Base-by-base conservation (phyloP, 2,797 vertebrate species). In the Hozukius guyotensis region DNA sequence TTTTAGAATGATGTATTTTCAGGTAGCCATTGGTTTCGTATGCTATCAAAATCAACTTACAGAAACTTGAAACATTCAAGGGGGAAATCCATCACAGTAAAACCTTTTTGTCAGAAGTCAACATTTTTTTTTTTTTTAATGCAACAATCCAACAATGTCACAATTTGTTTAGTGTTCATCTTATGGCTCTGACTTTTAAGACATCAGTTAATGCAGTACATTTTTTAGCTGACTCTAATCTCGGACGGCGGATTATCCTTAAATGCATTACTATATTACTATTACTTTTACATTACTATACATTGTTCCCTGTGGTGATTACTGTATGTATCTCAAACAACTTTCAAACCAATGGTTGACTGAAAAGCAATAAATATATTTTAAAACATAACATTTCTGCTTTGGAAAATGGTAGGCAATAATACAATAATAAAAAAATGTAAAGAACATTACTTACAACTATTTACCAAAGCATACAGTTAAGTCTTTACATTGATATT, bases 321-420 rank as follows among this genome's bases (percentile, higher is more conserved):
- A 46, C 34, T 49, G 32, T 6, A 11, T 34, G 24, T 12, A 18
- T 64, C 25, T 20, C 16, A 56, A 64, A 75, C 6, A 18, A 31
- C 24, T 57, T 64, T 64, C 55, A 52, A 67, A 27, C 27, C 52
- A 46, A 29, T 29, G 66, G 31, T 56, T 66, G 14, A 57, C 61
- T 59, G 59, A 2, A 78, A 72, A 55, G 13, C 3, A 10, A 52
- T 2, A 69, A 2, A 55, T 67, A 20, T 5, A 6, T 60, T 64
- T 60, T 20, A 61, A 25, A 59, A 52, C 61, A 11, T 11, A 22
- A 49, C 9, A 49, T 34, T 75, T 71, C 38, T 78, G 81, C 71
- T 87, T 84, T 82, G 81, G 73, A 82, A 80, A 85, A 78, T 70
- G 67, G 52, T 53, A 36, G 22, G 68, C 38, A 66, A 49, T 64